These are phyloP conservation scores for Hyposoter didymator DNA, from an alignment of 2,888 invertebrate genomes.

Conservation along the genomic window DNA sequence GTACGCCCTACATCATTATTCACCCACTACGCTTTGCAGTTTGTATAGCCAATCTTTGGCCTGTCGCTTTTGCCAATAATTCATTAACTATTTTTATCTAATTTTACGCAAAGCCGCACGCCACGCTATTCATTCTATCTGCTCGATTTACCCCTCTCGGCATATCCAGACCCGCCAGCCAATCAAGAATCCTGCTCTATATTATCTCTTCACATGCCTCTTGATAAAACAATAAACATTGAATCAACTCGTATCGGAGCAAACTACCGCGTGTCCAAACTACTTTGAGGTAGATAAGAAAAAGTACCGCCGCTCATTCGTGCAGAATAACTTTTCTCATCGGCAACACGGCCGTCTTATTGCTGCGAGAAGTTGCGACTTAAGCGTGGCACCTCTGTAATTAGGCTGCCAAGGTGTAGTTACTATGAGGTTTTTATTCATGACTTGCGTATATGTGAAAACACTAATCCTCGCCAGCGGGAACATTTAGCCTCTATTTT, in stretches of 20 bases:
- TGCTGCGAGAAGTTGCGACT: background rate
- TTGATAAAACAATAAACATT: background rate
- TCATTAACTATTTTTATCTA: background rate
- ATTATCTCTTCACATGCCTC: background rate
- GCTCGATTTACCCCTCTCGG: background rate
- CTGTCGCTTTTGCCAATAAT: background rate
- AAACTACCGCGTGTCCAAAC: background rate
- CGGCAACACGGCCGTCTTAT: background rate
- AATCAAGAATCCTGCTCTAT: background rate
- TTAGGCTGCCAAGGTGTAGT: background rate
- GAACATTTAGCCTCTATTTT: background rate
- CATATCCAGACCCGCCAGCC: background rate
- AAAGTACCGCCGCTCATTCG: background rate
- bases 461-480: background rate
- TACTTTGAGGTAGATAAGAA: background rate
- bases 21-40: background rate
- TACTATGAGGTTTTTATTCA: background rate
- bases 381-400: background rate
- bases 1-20: background rate
- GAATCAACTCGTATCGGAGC: background rate
- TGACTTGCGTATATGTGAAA: background rate
- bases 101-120: background rate
- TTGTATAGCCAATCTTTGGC: background rate
- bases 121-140: background rate
- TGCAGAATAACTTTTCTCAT: background rate